A percentile compares a stretch with the other conserved stretches of the same genome.
phyloP scores from a whole-genome alignment of 2,888 invertebrate genomes.

The Steromphala cineraria region DNA sequence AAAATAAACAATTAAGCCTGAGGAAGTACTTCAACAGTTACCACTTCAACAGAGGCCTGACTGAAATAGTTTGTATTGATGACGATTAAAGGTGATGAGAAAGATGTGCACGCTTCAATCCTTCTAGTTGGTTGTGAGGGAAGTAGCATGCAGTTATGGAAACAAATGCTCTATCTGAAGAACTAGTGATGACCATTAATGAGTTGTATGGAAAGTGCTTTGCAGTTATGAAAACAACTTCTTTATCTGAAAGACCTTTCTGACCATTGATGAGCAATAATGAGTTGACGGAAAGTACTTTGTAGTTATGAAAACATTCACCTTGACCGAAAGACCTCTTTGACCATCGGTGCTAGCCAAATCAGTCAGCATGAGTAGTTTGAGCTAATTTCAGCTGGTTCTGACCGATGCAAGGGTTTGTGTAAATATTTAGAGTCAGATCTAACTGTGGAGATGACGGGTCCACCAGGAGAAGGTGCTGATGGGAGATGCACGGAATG shows the following conservation, averaged over 20 bases:
- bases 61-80: no score
- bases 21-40: no score
- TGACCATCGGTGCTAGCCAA: neutral
- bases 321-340: neutral
- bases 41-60: no score
- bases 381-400: neutral
- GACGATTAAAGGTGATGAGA: no score
- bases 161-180: neutral
- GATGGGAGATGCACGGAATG: no score
- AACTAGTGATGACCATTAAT: neutral
- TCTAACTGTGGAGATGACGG: neutral
- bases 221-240: no score
- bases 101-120: no score
- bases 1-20: no score
- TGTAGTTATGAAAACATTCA: neutral
- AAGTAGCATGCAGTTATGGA: no score
- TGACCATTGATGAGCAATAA: neutral
- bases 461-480: no score
- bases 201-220: no score
- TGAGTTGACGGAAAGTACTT: neutral
- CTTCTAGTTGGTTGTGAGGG: no score
- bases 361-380: neutral
- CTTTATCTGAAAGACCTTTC: neutral
- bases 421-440: slow-evolving; percentile 10
- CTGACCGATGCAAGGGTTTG: slow-evolving; percentile 9